Conservation (phyloP, 2,113 vertebrate species). For the Romanogobio albipinnatus region DNA sequence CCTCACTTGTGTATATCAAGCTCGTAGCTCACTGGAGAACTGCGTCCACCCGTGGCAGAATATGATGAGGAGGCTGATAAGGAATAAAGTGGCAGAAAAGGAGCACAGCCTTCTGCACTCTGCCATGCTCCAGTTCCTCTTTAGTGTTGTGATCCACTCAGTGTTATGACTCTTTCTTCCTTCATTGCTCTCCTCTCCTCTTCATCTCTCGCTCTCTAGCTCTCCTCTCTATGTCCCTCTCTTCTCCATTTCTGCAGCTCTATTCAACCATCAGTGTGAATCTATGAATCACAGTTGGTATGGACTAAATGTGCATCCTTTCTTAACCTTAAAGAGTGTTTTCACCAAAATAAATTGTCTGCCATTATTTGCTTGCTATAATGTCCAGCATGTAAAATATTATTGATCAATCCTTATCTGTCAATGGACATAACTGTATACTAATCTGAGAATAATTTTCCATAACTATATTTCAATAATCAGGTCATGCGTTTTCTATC, state of each 20-base stretch:
- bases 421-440: background rate
- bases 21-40: constrained; percentile 19
- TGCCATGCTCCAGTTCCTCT: constrained; percentile 42
- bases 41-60: constrained; percentile 18
- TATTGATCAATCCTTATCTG: background rate
- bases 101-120: constrained; percentile 28
- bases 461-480: background rate
- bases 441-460: background rate
- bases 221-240: background rate
- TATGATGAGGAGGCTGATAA: constrained; percentile 22
- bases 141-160: constrained; percentile 33
- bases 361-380: background rate
- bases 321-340: background rate
- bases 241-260: background rate
- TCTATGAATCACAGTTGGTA: background rate
- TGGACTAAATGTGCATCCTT: background rate
- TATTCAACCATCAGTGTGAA: constrained; percentile 4
- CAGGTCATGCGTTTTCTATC: background rate
- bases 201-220: background rate
- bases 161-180: constrained; percentile 9
- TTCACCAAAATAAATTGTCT: background rate
- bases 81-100: background rate
- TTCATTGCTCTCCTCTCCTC: background rate
- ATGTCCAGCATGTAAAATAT: background rate
- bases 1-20: constrained; percentile 25